Evolutionary conservation across 2,797 vertebrate genomes (phyloP).

Genomic region (Enteromius radiatus): DNA sequence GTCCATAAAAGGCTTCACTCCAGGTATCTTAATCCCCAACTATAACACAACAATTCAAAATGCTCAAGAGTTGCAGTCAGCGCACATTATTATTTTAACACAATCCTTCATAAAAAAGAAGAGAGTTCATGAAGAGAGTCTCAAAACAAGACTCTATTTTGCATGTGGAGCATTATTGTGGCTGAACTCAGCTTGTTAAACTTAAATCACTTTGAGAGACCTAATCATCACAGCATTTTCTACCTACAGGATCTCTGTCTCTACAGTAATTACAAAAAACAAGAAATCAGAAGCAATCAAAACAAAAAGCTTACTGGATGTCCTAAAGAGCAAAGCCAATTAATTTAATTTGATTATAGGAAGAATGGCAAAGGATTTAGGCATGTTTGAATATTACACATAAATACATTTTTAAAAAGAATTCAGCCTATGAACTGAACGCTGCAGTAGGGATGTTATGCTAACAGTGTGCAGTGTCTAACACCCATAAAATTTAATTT

Average conservation of each 20-base stretch:
- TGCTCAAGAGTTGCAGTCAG: not conserved
- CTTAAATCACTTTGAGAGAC: constrained; percentile 67
- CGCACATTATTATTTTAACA: not conserved
- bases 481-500: not conserved
- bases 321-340: not conserved
- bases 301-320: constrained; percentile 38
- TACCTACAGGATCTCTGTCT: constrained; percentile 71
- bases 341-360: not conserved
- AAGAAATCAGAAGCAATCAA: constrained; percentile 58
- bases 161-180: constrained; percentile 49
- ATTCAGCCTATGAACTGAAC: not conserved
- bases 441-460: not conserved
- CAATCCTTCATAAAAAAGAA: constrained; percentile 26
- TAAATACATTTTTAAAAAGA: not conserved
- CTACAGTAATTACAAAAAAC: constrained; percentile 74
- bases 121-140: not conserved
- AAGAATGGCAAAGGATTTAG: not conserved
- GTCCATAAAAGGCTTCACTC: constrained; percentile 46
- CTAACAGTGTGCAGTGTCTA: not conserved
- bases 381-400: not conserved
- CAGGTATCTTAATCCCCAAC: constrained; percentile 45
- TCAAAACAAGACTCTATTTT: constrained; percentile 55
- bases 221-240: constrained; percentile 77
- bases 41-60: constrained; percentile 2
- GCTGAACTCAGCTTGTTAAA: constrained; percentile 63